phyloP scores from a whole-genome alignment of 2,113 vertebrate genomes.

The Sprattus sprattus region DNA sequence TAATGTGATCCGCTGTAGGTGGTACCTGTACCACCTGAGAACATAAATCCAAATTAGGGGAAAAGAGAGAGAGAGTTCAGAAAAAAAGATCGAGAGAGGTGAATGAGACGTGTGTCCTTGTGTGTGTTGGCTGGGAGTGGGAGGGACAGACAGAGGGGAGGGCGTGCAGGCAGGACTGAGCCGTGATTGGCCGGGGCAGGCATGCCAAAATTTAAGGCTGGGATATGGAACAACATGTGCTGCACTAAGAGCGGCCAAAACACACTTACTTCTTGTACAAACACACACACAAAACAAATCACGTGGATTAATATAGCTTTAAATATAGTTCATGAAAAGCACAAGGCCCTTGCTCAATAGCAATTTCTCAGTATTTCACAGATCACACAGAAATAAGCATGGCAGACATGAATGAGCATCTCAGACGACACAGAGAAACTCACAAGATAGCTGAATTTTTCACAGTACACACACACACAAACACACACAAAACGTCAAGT shows the following conservation, averaged over 20 bases:
- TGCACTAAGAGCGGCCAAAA: slow-evolving; percentile 28
- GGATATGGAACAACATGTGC: slow-evolving; percentile 56
- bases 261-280: slow-evolving; percentile 28
- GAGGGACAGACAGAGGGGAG: slow-evolving; percentile 35
- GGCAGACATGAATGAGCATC: neutral
- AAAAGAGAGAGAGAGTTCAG: neutral
- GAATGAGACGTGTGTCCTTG: slow-evolving; percentile 9
- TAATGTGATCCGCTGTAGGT: neutral
- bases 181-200: slow-evolving; percentile 57
- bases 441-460: too few relatives aligned
- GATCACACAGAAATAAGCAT: neutral
- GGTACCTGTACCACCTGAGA: neutral
- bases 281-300: neutral
- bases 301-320: neutral
- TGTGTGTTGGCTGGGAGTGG: slow-evolving; percentile 15
- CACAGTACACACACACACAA: neutral
- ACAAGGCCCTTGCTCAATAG: neutral
- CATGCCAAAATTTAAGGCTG: slow-evolving; percentile 51
- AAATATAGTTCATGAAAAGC: neutral
- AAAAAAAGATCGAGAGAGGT: neutral
- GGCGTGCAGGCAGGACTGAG: slow-evolving; percentile 50
- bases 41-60: neutral
- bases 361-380: neutral
- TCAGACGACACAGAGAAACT: too few relatives aligned
- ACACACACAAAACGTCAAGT: neutral